These are phyloP conservation scores for Pagetopsis macropterus DNA, from an alignment of 2,797 vertebrate species.

Conservation along the genomic window DNA sequence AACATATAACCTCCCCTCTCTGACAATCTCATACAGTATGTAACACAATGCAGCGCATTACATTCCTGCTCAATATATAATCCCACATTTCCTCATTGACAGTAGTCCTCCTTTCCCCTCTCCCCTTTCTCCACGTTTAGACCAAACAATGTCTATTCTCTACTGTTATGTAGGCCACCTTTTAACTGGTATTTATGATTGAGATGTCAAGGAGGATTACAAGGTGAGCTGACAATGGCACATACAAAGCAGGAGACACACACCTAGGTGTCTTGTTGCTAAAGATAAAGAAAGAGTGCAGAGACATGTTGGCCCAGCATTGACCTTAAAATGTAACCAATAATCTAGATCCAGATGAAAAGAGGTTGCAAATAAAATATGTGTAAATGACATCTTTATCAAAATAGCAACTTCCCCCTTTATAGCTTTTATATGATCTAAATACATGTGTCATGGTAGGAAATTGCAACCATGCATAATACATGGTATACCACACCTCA, in stretches of 20 bases:
- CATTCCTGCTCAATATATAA: slow-evolving; percentile 33
- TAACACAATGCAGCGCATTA: slow-evolving; percentile 27
- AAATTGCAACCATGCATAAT: background rate
- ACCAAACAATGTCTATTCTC: slow-evolving; percentile 52
- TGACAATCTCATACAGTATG: slow-evolving; percentile 17
- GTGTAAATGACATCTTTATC: slow-evolving; percentile 1
- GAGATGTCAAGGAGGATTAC: slow-evolving; percentile 60
- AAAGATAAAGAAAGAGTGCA: slow-evolving; percentile 36
- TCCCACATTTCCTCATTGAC: slow-evolving; percentile 9
- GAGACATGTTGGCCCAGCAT: slow-evolving; percentile 26
- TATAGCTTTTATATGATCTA: background rate
- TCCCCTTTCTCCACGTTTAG: slow-evolving; percentile 18
- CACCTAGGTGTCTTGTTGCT: slow-evolving; percentile 61
- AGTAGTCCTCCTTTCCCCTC: background rate
- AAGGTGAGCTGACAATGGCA: slow-evolving; percentile 55
- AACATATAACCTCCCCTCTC: background rate
- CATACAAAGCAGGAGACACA: slow-evolving; percentile 40
- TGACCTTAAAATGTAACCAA: slow-evolving; percentile 53
- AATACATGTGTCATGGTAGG: background rate
- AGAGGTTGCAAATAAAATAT: slow-evolving; percentile 7
- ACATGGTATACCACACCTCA: background rate
- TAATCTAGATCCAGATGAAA: slow-evolving; percentile 49
- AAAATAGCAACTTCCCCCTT: background rate
- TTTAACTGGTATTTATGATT: slow-evolving; percentile 46
- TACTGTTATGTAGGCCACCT: slow-evolving; percentile 51